Percentiles rank a stretch among this genome's conserved stretches.
Conservation (phyloP, 64 coral and sea anemone species). For the Montipora cactus region DNA sequence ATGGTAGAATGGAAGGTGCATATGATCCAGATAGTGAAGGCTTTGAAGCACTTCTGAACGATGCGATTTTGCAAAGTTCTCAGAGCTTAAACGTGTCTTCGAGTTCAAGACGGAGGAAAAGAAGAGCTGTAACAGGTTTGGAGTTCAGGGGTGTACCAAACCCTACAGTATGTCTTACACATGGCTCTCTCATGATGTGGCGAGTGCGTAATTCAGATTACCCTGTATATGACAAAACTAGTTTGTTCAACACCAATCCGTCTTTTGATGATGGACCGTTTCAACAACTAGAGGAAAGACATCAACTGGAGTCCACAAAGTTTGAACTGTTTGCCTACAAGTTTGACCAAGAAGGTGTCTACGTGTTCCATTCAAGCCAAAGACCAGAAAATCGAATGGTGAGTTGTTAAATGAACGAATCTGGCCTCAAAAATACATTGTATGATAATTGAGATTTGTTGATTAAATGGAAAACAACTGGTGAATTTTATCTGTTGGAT, state of each 20-base stretch:
- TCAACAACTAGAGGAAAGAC: conserved; percentile 75
- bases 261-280: conserved; percentile 91
- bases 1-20: conserved; percentile 68
- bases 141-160: conserved; percentile 72
- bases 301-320: conserved; percentile 73
- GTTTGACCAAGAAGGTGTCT: conserved; percentile 85
- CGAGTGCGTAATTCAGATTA: conserved; percentile 85
- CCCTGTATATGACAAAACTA: conserved; percentile 81
- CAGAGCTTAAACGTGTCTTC: conserved; percentile 20
- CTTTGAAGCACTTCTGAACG: conserved; percentile 15
- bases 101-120: conserved; percentile 15
- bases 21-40: conserved; percentile 56
- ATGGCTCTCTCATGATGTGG: conserved; percentile 88
- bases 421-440: neutral
- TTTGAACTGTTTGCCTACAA: conserved; percentile 91
- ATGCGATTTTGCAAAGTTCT: conserved; percentile 39
- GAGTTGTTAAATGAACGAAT: conserved; percentile 31
- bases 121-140: conserved; percentile 44
- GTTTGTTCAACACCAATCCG: conserved; percentile 92
- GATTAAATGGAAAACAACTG: too few relatives aligned
- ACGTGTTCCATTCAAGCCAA: conserved; percentile 88
- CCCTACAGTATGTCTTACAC: conserved; percentile 80
- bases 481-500: neutral
- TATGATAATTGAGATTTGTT: too few relatives aligned
- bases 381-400: conserved; percentile 88